Evolutionary conservation across 2,113 vertebrate genomes (phyloP).

Genomic region (Natator depressus): DNA sequence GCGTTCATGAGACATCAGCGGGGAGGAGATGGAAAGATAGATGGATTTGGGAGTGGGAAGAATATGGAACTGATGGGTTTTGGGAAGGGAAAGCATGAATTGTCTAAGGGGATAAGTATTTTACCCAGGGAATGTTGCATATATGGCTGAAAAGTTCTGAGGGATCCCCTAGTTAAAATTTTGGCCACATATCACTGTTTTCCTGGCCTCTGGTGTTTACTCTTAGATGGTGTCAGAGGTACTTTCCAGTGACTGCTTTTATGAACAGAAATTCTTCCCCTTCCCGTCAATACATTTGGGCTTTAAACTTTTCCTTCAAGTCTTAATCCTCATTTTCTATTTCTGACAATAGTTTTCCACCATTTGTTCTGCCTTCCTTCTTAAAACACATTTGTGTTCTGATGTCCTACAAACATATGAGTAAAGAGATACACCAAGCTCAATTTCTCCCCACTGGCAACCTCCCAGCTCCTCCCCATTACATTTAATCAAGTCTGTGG

Average conservation of each 20-base stretch:
- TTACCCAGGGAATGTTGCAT: neutral
- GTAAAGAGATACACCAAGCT: neutral
- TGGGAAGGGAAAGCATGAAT: neutral
- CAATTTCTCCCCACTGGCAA: neutral
- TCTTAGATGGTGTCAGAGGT: neutral
- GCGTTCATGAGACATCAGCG: neutral
- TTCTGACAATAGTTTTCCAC: neutral
- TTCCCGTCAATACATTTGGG: neutral
- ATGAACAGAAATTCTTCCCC: neutral
- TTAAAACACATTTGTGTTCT: neutral
- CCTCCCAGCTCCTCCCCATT: neutral
- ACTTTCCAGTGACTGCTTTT: neutral
- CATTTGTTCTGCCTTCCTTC: neutral
- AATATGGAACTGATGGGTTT: neutral
- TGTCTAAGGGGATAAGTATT: neutral
- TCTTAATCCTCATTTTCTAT: neutral
- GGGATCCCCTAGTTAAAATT: neutral
- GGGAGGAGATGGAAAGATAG: neutral
- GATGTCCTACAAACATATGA: neutral
- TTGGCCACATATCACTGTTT: accelerated
- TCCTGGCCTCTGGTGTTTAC: neutral
- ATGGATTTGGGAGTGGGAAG: neutral
- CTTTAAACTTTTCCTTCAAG: neutral
- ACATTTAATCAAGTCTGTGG: neutral
- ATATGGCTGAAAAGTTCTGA: neutral